Conservation (phyloP, 2,888 invertebrate genomes). For the Agonopterix heracliana region DNA sequence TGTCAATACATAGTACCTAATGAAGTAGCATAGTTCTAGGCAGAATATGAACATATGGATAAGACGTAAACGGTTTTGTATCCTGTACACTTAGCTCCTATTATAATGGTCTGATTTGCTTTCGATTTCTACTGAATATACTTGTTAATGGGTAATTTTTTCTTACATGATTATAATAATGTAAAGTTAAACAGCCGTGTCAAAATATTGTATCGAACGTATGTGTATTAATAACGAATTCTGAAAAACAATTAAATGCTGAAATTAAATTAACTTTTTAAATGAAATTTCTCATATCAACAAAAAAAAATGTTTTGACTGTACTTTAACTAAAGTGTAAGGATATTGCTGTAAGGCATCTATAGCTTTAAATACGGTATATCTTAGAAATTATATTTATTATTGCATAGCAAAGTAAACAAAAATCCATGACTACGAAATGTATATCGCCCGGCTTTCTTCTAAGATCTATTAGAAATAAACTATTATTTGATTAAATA, state of each 20-base stretch:
- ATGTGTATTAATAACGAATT: no score
- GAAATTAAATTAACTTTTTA: no score
- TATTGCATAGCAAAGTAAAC: constrained; percentile 20
- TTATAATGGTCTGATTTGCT: no score
- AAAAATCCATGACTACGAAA: constrained; percentile 24
- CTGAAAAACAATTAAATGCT: no score
- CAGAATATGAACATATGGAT: constrained; percentile 7
- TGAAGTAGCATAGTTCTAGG: constrained; percentile 16
- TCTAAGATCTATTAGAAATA: constrained; percentile 48
- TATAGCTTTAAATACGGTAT: constrained; percentile 39
- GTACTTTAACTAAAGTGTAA: constrained; percentile 9
- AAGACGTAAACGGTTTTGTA: constrained; percentile 32
- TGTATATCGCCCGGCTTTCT: constrained; percentile 44
- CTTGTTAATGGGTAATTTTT: no score
- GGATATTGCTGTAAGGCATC: constrained; percentile 37
- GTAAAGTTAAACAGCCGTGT: no score
- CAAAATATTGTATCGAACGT: no score
- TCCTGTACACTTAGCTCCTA: constrained; percentile 22
- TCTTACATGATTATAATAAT: no score
- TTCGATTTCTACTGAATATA: no score
- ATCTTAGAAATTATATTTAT: constrained; percentile 16
- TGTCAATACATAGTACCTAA: constrained; percentile 23
- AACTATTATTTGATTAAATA: constrained; percentile 44
- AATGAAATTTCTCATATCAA: no score
- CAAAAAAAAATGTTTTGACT: no score